Evolutionary conservation across 2,888 invertebrate genomes (phyloP).

Genomic region (Lordiphosa fenestrarum): DNA sequence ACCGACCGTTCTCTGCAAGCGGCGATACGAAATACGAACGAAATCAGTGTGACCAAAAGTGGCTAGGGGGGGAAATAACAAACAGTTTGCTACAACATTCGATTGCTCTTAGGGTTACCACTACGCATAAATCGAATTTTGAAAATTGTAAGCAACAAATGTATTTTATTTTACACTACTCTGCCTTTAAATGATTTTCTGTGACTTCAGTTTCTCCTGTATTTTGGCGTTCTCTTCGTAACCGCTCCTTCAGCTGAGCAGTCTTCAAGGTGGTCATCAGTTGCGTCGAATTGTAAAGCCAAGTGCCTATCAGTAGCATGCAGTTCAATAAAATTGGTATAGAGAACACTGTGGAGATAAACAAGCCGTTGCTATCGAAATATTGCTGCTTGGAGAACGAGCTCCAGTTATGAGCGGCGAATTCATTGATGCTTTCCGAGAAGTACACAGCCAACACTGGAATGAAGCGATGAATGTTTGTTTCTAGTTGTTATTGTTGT

Average conservation of each 20-base stretch:
- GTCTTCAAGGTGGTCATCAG: conserved; percentile 92
- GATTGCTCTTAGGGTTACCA: too few species aligned
- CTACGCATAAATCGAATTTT: too few species aligned
- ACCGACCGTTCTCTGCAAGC: too few species aligned
- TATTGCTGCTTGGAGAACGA: conserved; percentile 94
- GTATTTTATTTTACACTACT: conserved; percentile 23
- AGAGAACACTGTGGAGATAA: conserved; percentile 96
- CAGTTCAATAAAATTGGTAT: conserved; percentile 95
- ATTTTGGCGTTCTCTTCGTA: conserved; percentile 81
- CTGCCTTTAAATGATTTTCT: conserved; percentile 22
- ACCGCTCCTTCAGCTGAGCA: conserved; percentile 88
- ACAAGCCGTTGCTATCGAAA: conserved; percentile 95
- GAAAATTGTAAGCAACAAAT: too few species aligned
- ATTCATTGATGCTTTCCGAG: conserved; percentile 94
- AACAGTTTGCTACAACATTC: too few species aligned
- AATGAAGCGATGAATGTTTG: conserved; percentile 61
- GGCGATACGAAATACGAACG: too few species aligned
- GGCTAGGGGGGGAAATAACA: too few species aligned
- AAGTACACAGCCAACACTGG: conserved; percentile 92
- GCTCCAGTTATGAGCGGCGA: conserved; percentile 93
- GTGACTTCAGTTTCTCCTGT: neutral
- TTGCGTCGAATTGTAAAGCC: conserved; percentile 94
- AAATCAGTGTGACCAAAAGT: too few species aligned
- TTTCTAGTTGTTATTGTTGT: neutral
- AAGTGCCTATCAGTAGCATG: conserved; percentile 95